Base-by-base conservation (phyloP, 2,888 invertebrate species). In the Tineola bisselliella region DNA sequence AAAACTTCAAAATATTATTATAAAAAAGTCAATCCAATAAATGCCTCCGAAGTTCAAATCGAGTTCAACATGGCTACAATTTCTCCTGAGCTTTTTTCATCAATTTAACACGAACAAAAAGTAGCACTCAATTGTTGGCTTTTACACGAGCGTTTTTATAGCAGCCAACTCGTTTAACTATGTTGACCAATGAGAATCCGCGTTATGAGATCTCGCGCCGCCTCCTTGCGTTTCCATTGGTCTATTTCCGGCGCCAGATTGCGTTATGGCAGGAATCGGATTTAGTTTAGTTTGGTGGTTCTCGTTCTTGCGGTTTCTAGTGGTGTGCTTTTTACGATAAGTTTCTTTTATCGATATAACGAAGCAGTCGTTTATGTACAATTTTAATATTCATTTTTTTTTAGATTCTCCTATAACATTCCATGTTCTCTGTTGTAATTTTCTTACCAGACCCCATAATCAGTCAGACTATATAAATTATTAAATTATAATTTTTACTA, bases 71-170 rank as follows among this genome's bases (percentile, higher is more conserved):
- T 25, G 6, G 6, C 75, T 77, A 75, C 77, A 79, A 81, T 80
- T 81, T 82, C 79, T 79, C 78, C 69, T 69, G 6, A 74, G 79
- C 80, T 80, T 25, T 78, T 84, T 86, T 86, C 86, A 83, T 84
- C 83, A 84, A 83, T 84, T 84, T 83, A 82, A 83, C 81, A 75
- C 75, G 79, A 79, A 78, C 81, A 81, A 82, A 84, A 82, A 81
- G 78, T 79, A 79, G 78, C 84, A 82, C 79, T 83, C 84, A 83
- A 84, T 84, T 84, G 83, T 79, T 78, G 77, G 79, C 76, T 81
- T 83, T 82, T 56, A 56, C 56, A 56, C 25, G 19, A 19, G 5
- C 56, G 4, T 78, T 84, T 84, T 84, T 80, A 77, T 76, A 75
- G 75, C 69, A 71, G 75, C 76, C 79, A 83, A 82, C 79, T 74